Evolutionary conservation across 2,113 vertebrate species (phyloP).

Genomic region (Clarias magur): DNA sequence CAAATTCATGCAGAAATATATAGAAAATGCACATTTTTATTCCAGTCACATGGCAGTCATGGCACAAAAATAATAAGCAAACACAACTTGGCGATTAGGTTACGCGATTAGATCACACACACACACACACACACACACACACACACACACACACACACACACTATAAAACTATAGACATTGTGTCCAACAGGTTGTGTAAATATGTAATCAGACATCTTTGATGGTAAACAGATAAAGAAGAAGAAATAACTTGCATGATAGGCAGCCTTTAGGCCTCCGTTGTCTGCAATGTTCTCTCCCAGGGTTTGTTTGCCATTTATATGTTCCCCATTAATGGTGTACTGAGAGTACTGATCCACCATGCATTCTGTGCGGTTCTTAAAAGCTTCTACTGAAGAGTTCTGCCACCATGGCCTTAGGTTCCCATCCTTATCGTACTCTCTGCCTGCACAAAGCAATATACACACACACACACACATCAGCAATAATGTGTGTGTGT

Average conservation of each 20-base stretch:
- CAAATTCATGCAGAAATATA: not conserved
- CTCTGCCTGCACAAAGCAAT: conserved; percentile 75
- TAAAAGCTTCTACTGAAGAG: conserved; percentile 87
- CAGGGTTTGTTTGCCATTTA: conserved; percentile 91
- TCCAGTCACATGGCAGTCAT: too few species aligned
- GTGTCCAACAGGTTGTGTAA: not conserved
- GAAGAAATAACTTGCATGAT: conserved; percentile 77
- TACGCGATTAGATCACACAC: not conserved
- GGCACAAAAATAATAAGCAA: not conserved
- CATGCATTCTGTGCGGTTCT: conserved; percentile 89
- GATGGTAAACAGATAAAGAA: not conserved
- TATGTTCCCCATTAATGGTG: conserved; percentile 84
- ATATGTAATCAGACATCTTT: not conserved
- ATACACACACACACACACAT: not conserved
- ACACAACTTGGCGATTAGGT: not conserved
- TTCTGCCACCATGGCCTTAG: conserved; percentile 96
- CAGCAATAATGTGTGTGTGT: not conserved
- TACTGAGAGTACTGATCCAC: conserved; percentile 86
- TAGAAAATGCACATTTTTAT: not conserved
- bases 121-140: not conserved
- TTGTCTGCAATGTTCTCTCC: conserved; percentile 97
- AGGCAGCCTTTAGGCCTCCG: conserved; percentile 93
- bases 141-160: not conserved
- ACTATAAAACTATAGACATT: not conserved
- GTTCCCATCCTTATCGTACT: conserved; percentile 95